Percentiles rank a stretch among this genome's conserved stretches.
Evolutionary conservation across 2,888 invertebrate genomes (phyloP).

Genomic region (Crocallis elinguaria): DNA sequence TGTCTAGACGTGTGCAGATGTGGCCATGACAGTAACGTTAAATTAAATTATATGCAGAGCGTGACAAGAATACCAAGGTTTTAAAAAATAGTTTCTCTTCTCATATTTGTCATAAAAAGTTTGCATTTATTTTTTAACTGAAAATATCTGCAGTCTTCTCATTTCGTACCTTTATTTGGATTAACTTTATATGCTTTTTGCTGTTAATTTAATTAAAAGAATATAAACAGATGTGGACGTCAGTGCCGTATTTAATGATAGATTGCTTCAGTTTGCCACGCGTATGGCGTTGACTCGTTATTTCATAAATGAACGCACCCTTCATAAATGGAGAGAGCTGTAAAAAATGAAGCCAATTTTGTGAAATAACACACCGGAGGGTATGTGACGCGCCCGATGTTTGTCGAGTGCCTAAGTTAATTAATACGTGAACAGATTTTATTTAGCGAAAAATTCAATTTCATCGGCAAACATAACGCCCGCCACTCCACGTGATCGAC

Average conservation of each 20-base stretch:
- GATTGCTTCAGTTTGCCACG: constrained; percentile 9
- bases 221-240: neutral
- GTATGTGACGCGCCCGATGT: constrained; percentile 49
- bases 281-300: constrained; percentile 24
- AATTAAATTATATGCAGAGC: constrained; percentile 5
- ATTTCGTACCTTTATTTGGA: too few relatives aligned
- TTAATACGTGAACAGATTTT: constrained; percentile 63
- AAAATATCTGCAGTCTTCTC: too few relatives aligned
- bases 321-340: constrained; percentile 31
- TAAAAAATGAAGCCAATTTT: constrained; percentile 50
- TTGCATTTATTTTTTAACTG: too few relatives aligned
- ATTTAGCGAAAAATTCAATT: constrained; percentile 67
- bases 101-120: too few relatives aligned
- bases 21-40: neutral
- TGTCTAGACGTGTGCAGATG: constrained; percentile 4
- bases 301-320: constrained; percentile 36
- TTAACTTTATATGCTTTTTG: neutral
- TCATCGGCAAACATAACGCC: constrained; percentile 57
- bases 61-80: neutral
- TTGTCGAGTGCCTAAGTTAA: constrained; percentile 62
- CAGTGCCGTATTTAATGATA: constrained; percentile 9
- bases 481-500: constrained; percentile 43
- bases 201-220: neutral
- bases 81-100: neutral
- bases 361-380: constrained; percentile 50